A percentile compares a stretch with the other conserved stretches of the same genome.
Conservation (phyloP, 2,113 vertebrate species). For the Todiramphus chloris region DNA sequence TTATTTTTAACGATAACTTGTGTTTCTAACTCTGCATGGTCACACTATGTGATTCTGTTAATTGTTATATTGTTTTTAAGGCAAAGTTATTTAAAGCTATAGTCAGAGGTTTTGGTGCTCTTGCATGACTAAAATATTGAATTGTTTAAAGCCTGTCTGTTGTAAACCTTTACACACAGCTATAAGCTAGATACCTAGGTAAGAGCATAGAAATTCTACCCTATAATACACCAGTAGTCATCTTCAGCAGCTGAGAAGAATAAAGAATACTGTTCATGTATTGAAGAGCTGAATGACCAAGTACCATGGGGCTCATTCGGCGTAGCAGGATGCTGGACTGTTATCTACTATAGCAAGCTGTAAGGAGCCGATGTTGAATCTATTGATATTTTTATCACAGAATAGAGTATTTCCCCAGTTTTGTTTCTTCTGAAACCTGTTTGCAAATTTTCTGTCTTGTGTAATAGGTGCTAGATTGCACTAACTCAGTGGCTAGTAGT, state of each 20-base stretch:
- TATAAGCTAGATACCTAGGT: not conserved
- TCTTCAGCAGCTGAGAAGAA: not conserved
- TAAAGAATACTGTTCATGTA: not conserved
- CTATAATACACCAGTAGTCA: not conserved
- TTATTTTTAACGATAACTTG: not conserved
- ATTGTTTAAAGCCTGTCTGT: not conserved
- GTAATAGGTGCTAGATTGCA: not conserved
- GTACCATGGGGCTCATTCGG: not conserved
- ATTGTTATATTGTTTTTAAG: not conserved
- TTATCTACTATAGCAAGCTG: not conserved
- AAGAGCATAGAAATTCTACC: not conserved
- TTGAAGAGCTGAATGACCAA: not conserved
- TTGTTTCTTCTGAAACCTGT: not conserved
- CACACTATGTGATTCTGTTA: not conserved
- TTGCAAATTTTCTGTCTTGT: not conserved
- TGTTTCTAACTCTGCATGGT: not conserved
- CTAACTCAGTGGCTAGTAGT: not conserved
- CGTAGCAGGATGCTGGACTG: not conserved
- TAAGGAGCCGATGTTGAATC: not conserved
- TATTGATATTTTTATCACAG: not conserved
- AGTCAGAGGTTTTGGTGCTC: not conserved
- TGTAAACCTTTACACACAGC: not conserved
- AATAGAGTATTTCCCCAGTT: not conserved
- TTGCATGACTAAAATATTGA: not conserved
- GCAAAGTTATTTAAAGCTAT: not conserved